Percentiles rank a stretch among this genome's conserved stretches.
Conservation (phyloP, 2,113 vertebrate genomes). For the Antigone vipio region DNA sequence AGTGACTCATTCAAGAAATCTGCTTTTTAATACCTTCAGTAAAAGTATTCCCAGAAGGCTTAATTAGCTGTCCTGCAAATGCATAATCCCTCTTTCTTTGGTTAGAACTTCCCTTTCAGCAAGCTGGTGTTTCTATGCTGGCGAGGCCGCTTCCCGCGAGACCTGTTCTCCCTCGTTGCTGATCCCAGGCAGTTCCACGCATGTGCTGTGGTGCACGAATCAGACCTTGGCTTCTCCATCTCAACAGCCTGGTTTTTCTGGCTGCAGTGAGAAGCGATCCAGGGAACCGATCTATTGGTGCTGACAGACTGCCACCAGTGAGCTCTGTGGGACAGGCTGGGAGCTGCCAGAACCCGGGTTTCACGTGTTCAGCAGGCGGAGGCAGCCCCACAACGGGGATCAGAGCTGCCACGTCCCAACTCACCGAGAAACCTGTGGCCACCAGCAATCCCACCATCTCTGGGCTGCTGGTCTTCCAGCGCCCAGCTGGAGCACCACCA, state of each 20-base stretch:
- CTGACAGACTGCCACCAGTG: neutral
- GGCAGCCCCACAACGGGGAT: too few relatives aligned
- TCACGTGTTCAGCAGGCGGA: neutral
- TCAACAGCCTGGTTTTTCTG: neutral
- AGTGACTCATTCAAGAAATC: neutral
- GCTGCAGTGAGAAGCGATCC: too few relatives aligned
- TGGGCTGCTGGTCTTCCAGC: neutral
- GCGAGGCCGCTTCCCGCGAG: neutral
- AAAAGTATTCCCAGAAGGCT: neutral
- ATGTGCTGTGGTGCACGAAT: neutral
- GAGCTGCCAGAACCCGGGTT: neutral
- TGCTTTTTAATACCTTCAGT: neutral
- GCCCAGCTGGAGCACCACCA: neutral
- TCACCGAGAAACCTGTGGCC: neutral
- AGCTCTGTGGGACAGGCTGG: neutral
- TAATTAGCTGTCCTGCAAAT: neutral
- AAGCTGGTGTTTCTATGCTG: neutral
- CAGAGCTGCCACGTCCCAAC: accelerated
- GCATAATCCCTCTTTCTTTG: neutral
- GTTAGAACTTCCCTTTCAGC: neutral
- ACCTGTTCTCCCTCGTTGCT: neutral
- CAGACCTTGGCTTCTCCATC: neutral
- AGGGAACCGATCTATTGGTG: neutral
- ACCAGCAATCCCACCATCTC: neutral
- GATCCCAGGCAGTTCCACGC: neutral